phyloP scores from a whole-genome alignment of 2,888 invertebrate genomes.

The Chrysina gloriosa region DNA sequence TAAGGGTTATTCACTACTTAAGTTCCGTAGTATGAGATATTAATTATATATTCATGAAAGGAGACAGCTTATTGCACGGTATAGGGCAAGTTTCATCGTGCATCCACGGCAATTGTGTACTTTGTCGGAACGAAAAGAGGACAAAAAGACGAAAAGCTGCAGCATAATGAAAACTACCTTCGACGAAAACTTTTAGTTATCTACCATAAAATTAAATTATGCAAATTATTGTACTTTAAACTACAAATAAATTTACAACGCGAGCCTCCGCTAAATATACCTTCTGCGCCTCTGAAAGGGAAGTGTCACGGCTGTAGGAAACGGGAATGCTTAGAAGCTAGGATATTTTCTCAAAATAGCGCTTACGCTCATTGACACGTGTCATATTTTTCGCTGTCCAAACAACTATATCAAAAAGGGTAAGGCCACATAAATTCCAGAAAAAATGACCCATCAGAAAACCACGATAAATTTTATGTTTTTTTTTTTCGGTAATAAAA shows the following conservation, averaged over 20 bases:
- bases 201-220: background rate
- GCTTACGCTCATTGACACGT: no score
- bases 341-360: no score
- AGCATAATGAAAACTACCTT: conserved; percentile 3
- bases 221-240: no score
- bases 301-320: no score
- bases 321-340: no score
- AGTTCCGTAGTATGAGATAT: conserved; percentile 47
- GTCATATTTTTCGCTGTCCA: no score
- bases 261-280: no score
- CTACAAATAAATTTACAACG: no score
- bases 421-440: background rate
- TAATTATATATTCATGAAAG: conserved; percentile 49
- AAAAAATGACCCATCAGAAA: background rate
- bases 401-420: background rate
- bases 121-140: background rate
- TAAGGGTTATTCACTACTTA: conserved; percentile 50
- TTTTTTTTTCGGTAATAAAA: no score
- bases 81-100: background rate
- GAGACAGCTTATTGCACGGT: conserved; percentile 42
- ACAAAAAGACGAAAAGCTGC: background rate
- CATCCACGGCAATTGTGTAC: conserved; percentile 9
- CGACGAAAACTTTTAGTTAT: background rate
- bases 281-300: no score
- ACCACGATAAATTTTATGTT: background rate